phyloP scores from a whole-genome alignment of 2,888 invertebrate species.

The Protonemura montana region DNA sequence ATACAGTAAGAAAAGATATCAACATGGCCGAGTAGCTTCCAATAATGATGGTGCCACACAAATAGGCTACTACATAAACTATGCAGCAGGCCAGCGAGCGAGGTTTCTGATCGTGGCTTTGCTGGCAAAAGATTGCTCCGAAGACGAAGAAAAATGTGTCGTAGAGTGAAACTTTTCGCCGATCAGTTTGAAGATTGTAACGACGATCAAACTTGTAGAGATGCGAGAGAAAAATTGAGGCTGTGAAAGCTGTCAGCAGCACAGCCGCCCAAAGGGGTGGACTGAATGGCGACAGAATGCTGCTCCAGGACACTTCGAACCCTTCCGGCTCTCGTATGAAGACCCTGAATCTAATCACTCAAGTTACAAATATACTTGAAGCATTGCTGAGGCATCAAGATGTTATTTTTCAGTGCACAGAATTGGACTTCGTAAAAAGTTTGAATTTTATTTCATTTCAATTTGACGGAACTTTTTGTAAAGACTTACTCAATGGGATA shows the following conservation, averaged over 20 bases:
- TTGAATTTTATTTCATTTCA: too few species aligned
- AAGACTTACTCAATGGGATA: not conserved
- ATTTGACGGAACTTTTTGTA: not conserved
- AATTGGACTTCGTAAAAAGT: too few species aligned
- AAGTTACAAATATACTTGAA: not conserved
- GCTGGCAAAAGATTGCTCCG: conserved; percentile 38
- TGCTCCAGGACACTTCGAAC: conserved; percentile 41
- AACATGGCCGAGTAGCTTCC: conserved; percentile 41
- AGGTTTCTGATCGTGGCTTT: conserved; percentile 36
- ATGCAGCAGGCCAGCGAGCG: conserved; percentile 29
- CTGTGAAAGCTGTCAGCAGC: conserved; percentile 1
- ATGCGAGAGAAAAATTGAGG: not conserved
- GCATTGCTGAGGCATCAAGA: too few species aligned
- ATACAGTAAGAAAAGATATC: conserved; percentile 37
- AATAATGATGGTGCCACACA: conserved; percentile 30
- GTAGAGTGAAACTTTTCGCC: conserved; percentile 9
- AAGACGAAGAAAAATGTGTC: conserved; percentile 39
- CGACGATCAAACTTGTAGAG: conserved; percentile 13
- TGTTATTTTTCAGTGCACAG: too few species aligned
- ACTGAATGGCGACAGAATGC: conserved; percentile 40
- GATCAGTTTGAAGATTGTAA: not conserved
- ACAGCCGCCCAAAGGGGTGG: conserved; percentile 33
- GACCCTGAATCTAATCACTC: not conserved
- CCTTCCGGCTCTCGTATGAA: conserved; percentile 30
- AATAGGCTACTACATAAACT: conserved; percentile 35